Percentiles rank a stretch among this genome's conserved stretches.
These are phyloP conservation scores for Dicyrtoma fusca DNA, from an alignment of 2,888 invertebrate species.

Conservation along the genomic window DNA sequence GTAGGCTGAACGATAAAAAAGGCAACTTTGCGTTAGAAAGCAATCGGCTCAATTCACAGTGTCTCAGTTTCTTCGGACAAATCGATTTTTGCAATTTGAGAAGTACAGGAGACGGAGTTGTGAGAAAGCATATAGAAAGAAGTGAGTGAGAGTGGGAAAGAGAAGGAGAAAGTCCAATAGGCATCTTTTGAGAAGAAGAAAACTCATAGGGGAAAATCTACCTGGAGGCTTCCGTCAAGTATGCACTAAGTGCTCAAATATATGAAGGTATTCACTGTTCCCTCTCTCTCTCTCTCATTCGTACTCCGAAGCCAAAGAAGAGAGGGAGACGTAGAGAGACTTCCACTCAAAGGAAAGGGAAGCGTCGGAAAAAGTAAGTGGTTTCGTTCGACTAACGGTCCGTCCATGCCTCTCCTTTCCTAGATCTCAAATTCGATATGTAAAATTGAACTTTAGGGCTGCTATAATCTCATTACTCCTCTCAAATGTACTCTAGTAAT, in stretches of 20 bases:
- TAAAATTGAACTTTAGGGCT: slow-evolving; percentile 18
- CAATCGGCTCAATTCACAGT: slow-evolving; percentile 14
- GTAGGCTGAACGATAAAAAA: not conserved
- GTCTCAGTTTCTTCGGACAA: not conserved
- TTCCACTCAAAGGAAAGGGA: not conserved
- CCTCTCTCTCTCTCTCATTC: not conserved
- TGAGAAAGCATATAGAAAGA: not conserved
- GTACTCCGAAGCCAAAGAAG: not conserved
- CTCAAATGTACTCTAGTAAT: not conserved
- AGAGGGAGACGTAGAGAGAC: not conserved
- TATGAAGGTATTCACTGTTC: not conserved
- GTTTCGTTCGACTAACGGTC: too few species aligned
- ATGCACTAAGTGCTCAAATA: not conserved
- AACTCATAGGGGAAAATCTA: not conserved
- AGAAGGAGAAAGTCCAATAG: not conserved
- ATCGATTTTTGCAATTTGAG: slow-evolving; percentile 15
- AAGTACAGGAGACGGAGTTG: not conserved
- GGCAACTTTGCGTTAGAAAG: not conserved
- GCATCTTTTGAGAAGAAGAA: not conserved
- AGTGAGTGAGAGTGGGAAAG: not conserved
- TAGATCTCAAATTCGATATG: slow-evolving; percentile 10
- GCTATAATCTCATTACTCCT: slow-evolving; percentile 28
- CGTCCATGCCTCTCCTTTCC: too few species aligned
- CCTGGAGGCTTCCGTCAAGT: not conserved
- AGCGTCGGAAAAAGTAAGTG: too few species aligned